Evolutionary conservation across 2,797 vertebrate genomes (phyloP).

Genomic region (Pyrocephalus nanus): DNA sequence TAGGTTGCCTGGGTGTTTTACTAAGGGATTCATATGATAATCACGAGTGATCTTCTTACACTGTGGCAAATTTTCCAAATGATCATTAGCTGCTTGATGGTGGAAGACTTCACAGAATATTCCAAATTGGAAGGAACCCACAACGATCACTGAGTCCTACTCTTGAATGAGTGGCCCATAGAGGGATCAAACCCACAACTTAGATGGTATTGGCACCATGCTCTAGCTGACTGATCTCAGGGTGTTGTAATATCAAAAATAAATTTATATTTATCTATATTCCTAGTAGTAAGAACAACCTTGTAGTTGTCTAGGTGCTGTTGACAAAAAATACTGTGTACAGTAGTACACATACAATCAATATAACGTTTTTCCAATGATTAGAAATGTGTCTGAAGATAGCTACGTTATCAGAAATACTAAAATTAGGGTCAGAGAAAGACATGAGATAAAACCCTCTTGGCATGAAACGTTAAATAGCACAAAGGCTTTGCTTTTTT

Average conservation of each 20-base stretch:
- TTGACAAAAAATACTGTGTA: not conserved
- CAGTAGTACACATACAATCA: not conserved
- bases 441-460: not conserved
- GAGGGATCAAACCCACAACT: not conserved
- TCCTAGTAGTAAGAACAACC: not conserved
- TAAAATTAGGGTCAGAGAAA: not conserved
- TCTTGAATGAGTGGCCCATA: not conserved
- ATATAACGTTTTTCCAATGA: not conserved
- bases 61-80: not conserved
- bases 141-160: not conserved
- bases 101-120: not conserved
- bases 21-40: not conserved
- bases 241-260: not conserved
- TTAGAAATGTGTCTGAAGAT: not conserved
- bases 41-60: not conserved
- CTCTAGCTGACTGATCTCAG: not conserved
- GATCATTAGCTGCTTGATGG: not conserved
- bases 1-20: not conserved
- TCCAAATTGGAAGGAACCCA: not conserved
- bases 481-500: not conserved
- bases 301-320: not conserved
- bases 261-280: not conserved
- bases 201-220: not conserved
- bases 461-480: not conserved
- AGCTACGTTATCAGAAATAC: not conserved